These are phyloP conservation scores for Axis porcinus DNA, from an alignment of 2,113 vertebrate species.

Conservation along the genomic window DNA sequence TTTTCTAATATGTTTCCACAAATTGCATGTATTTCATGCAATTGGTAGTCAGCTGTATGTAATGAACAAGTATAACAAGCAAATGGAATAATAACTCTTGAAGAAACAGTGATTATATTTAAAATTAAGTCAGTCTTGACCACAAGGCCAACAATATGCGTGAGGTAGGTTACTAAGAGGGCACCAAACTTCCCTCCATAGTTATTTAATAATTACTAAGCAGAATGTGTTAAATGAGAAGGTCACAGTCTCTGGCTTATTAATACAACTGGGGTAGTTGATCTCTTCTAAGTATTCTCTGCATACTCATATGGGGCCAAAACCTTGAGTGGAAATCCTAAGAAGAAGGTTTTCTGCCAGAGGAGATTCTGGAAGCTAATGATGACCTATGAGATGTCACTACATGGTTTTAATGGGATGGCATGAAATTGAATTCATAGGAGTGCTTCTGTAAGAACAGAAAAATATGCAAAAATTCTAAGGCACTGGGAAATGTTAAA, in stretches of 20 bases:
- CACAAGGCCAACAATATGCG: conserved; percentile 23
- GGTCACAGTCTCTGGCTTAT: conserved; percentile 21
- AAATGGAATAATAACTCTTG: conserved; percentile 48
- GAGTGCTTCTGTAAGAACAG: background rate
- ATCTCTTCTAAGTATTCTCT: background rate
- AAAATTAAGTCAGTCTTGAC: conserved; percentile 43
- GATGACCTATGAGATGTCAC: conserved; percentile 10
- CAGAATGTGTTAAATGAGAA: conserved; percentile 3
- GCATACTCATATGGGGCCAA: background rate
- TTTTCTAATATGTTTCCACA: conserved; percentile 50
- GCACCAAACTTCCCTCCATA: background rate
- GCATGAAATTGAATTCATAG: background rate
- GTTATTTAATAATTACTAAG: conserved; percentile 50
- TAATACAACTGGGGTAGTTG: background rate
- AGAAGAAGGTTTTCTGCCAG: background rate
- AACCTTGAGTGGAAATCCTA: background rate
- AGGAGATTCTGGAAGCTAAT: background rate
- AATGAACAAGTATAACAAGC: conserved; percentile 10
- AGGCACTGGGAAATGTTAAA: background rate
- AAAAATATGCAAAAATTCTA: background rate
- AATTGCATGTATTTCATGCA: conserved; percentile 34
- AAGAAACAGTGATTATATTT: conserved; percentile 49
- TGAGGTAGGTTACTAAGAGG: conserved; percentile 35
- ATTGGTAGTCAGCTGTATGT: conserved; percentile 39
- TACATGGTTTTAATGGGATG: background rate